Base-by-base conservation (phyloP, 2,888 invertebrate species). In the Schizaphis graminum region DNA sequence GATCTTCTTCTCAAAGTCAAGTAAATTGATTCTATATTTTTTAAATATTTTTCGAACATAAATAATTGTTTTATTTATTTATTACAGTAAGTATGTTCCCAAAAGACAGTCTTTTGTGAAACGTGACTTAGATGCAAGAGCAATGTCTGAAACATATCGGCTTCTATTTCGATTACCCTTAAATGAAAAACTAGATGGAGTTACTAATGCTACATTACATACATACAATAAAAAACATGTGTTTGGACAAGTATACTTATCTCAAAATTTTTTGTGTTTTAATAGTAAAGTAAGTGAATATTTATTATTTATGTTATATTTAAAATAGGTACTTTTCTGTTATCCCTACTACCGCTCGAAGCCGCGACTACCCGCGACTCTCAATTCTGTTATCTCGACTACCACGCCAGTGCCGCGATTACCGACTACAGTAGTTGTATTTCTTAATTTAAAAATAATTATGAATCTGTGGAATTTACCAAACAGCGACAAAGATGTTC, bases 211-310 rank as follows among this genome's bases (percentile, higher is more conserved):
- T 95, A 97, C 98, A 24, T 96, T 99, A 93, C 99, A 99, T 3
- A 99, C 99, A 0, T 99, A 98, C 96, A 98, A 99, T 95, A 99
- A 99, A 96, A 97, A 97, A 95, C 98, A 98, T 95, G 98, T 98
- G 94, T 97, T 97, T 96, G 99, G 99, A 35, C 97, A 97, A 95
- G 96, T 99, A 95, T 99, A 98, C 96, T 96, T 99, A 91, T 99
- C 99, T 0, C 98, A 98, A 95, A 99, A 98, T 96, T 99, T 98
- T 96, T 97, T 99, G 95, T 99, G 99, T 96, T 99, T 99, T 96
- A 98, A 98, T 95, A 99, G 99, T 96, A 97, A 98, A 96, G 99
- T 99, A 96, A 97, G 97, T 96, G 95, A 95, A 94, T 94, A 89
- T 35, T 56, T 61, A 49, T 90, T 67, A 35, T 53, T 44, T 41